Evolutionary conservation across 2,797 vertebrate genomes (phyloP), one percentile per base, ranked within the genome.

Genomic region (Pteropus rufus): DNA sequence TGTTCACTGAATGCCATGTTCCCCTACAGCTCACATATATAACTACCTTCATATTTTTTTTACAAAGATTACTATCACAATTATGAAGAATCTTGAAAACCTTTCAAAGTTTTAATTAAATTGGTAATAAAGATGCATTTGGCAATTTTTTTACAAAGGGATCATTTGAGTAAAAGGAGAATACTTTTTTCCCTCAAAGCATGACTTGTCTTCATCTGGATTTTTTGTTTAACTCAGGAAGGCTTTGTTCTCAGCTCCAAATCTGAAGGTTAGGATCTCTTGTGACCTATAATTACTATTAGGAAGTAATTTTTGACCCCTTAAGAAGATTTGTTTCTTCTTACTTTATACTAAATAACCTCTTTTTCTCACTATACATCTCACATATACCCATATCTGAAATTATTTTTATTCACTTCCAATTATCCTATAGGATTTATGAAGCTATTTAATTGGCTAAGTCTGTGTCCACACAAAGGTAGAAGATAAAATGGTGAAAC

Each of bases 331-430:
- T 92, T 89, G 9, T 85, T 96, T 90, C 31, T 73, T 82, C 54
- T 67, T 79, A 67, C 26, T 75, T 31, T 89, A 29, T 54, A 70
- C 58, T 83, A 88, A 69, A 44, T 60, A 83, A n/a, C 46, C 21
- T 81, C 8, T 92, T 88, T 87, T 80, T 39, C 60, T 90, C 58
- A 94, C 75, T 88, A 8, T 72, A 52, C 7, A 84, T 54, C 7
- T 69, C 49, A 76, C 81, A 39, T 2, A 15, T 12, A 44, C 24
- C n/a, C 49, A 73, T 72, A 80, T 58, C 39, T 75, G 83, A 90
- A 87, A 84, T 56, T 92, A 82, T 69, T 96, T 97, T 82, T 76
- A 82, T 91, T 84, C 15, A 60, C 16, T 41, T 88, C 26, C 72
- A 94, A 12, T 79, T 82, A 84, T 54, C 56, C 44, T 79, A 2